A percentile compares a stretch with the other conserved stretches of the same genome.
Evolutionary conservation across 2,888 invertebrate species (phyloP).

Genomic region (Tenthredo distinguenda): DNA sequence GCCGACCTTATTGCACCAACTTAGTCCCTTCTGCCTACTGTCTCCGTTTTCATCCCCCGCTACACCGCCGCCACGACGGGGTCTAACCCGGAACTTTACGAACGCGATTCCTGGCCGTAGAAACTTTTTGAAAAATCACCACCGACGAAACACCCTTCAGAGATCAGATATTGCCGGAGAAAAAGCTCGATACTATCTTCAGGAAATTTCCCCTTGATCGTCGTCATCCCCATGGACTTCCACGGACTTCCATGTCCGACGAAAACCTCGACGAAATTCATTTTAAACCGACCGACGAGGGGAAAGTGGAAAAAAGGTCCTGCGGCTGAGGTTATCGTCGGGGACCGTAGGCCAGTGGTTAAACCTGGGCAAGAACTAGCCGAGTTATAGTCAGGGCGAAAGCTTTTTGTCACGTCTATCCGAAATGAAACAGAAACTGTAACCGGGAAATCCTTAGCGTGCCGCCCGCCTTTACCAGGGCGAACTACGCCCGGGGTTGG

Average conservation of each 20-base stretch:
- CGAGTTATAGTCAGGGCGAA: slow-evolving; percentile 20
- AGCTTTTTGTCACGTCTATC: not conserved
- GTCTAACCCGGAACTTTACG: slow-evolving; percentile 55
- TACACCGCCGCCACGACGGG: not conserved
- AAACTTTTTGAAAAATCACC: slow-evolving; percentile 72
- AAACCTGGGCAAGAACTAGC: not conserved
- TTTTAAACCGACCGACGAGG: slow-evolving; percentile 8
- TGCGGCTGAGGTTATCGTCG: slow-evolving; percentile 31
- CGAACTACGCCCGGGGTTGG: not conserved
- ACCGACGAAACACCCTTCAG: slow-evolving; percentile 37
- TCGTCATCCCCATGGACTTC: not conserved
- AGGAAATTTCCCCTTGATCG: not conserved
- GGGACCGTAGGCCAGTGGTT: not conserved
- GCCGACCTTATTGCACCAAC: slow-evolving; percentile 71
- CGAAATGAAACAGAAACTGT: slow-evolving; percentile 53
- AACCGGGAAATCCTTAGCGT: slow-evolving; percentile 18
- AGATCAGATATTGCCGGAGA: slow-evolving; percentile 14
- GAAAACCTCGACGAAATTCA: slow-evolving; percentile 11
- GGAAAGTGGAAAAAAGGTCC: not conserved
- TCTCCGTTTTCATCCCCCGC: slow-evolving; percentile 9
- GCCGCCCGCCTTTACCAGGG: not conserved
- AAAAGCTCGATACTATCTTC: not conserved
- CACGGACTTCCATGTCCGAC: too few relatives aligned
- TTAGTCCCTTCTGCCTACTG: slow-evolving; percentile 56
- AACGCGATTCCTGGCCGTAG: slow-evolving; percentile 57